Percentiles rank a stretch among this genome's conserved stretches.
Conservation (phyloP, 2,888 invertebrate genomes). For the Sinotaia quadrata region DNA sequence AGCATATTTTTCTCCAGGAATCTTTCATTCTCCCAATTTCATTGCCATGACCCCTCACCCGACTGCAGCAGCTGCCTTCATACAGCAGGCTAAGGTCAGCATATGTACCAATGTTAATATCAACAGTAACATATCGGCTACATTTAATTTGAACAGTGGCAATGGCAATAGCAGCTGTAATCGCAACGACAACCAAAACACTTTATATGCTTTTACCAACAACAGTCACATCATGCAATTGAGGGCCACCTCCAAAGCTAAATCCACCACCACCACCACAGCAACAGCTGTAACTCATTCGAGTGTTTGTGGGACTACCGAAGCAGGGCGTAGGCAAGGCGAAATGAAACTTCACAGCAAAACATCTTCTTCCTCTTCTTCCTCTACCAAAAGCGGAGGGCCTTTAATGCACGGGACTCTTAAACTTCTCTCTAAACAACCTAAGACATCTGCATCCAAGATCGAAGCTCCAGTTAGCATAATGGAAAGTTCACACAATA, state of each 20-base stretch:
- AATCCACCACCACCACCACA: not conserved
- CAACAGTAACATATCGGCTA: constrained; percentile 27
- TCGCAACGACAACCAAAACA: constrained; percentile 27
- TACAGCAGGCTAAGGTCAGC: constrained; percentile 30
- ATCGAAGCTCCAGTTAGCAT: no score
- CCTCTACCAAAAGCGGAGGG: no score
- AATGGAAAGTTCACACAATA: no score
- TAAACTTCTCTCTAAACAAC: no score
- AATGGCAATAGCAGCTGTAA: constrained; percentile 15
- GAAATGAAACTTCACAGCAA: no score
- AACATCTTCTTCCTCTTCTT: no score
- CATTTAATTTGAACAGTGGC: constrained; percentile 22
- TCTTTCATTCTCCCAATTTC: constrained; percentile 27
- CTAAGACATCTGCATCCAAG: no score
- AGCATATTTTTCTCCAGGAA: constrained; percentile 16
- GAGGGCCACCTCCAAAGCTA: not conserved
- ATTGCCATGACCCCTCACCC: constrained; percentile 28
- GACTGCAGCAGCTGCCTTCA: constrained; percentile 8
- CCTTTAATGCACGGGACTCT: no score
- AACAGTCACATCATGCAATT: not conserved
- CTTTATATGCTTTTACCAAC: constrained; percentile 16
- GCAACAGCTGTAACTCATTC: not conserved
- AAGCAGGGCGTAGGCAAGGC: not conserved
- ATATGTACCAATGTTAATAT: constrained; percentile 29
- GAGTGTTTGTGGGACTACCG: not conserved